phyloP scores from a whole-genome alignment of 2,797 vertebrate species.

The Miichthys miiuy region DNA sequence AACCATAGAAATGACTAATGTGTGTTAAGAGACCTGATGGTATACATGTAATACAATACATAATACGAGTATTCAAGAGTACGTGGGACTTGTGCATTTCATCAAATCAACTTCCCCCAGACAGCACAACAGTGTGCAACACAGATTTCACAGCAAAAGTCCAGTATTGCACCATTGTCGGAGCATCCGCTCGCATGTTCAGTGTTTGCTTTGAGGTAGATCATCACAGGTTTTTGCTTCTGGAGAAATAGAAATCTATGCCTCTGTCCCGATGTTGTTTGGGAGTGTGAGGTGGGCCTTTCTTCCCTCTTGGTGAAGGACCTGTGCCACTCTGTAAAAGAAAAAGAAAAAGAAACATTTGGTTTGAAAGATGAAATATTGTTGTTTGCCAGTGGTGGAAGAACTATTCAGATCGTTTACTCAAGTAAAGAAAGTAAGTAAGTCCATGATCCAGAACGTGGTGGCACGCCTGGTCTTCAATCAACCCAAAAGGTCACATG shows the following conservation, averaged over 20 bases:
- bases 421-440: no score
- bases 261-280: conserved; percentile 84
- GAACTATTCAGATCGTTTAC: neutral
- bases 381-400: neutral
- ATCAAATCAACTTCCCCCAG: conserved; percentile 18
- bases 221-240: conserved; percentile 80
- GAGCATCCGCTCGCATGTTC: neutral
- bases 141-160: conserved; percentile 16
- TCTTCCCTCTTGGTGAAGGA: conserved; percentile 74
- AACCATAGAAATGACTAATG: conserved; percentile 1
- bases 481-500: no score
- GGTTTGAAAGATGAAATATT: neutral
- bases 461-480: no score
- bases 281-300: conserved; percentile 75
- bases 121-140: neutral
- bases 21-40: no score
- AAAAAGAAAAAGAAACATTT: conserved; percentile 5
- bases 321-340: conserved; percentile 68
- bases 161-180: neutral
- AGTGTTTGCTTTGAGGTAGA: neutral
- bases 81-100: neutral
- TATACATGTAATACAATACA: neutral
- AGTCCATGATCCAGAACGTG: no score
- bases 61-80: neutral
- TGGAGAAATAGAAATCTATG: conserved; percentile 89